Conservation (phyloP, 2,888 invertebrate genomes). For the Drosophila nr. medialis region DNA sequence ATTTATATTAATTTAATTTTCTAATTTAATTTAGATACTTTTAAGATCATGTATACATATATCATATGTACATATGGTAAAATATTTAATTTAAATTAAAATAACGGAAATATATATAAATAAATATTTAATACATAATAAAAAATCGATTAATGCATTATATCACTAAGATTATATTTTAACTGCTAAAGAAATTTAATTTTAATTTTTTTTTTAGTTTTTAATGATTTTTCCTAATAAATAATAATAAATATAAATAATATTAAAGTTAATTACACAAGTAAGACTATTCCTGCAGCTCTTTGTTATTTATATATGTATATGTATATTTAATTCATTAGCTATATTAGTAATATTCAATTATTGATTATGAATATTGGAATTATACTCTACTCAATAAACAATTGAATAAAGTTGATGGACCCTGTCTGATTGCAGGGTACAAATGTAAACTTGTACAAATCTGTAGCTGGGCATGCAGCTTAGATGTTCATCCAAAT, state of each 20-base stretch:
- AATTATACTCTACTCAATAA: neutral
- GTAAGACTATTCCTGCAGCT: neutral
- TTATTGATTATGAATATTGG: neutral
- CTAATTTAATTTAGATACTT: no score
- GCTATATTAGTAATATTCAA: neutral
- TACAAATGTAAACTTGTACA: conserved; percentile 1
- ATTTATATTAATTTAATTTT: no score
- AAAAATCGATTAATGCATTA: neutral
- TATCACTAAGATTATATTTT: no score
- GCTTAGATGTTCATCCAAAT: conserved; percentile 57
- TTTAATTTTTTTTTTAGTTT: no score
- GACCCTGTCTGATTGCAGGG: neutral
- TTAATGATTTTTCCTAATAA: no score
- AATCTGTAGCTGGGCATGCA: conserved; percentile 11
- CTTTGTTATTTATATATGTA: neutral
- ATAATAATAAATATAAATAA: neutral
- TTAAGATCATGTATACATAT: no score
- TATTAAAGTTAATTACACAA: neutral
- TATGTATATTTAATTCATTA: neutral
- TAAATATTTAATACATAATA: neutral
- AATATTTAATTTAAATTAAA: no score
- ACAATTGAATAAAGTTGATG: neutral
- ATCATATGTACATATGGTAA: no score
- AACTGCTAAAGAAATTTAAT: neutral
- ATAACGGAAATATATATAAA: neutral